Evolutionary conservation across 2,797 vertebrate genomes (phyloP).

Genomic region (Avahi laniger): DNA sequence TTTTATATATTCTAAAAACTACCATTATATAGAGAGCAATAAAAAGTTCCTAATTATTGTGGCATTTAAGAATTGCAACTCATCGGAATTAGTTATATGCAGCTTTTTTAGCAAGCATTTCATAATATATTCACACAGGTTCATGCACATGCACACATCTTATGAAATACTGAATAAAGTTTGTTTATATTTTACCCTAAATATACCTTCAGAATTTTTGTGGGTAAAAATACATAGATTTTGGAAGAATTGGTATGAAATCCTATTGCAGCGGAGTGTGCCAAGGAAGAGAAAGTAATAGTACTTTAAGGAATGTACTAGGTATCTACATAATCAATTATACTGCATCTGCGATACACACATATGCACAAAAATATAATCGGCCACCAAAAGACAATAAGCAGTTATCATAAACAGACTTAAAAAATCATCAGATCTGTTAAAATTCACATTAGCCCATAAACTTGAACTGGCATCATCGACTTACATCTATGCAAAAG

Average conservation of each 20-base stretch:
- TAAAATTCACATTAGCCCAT: background rate
- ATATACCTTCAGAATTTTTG: background rate
- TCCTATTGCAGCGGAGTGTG: background rate
- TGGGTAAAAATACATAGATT: background rate
- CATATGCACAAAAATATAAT: too few species aligned
- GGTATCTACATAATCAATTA: background rate
- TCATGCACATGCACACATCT: background rate
- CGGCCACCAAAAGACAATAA: background rate
- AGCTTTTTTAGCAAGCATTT: background rate
- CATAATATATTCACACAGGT: background rate
- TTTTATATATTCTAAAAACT: background rate
- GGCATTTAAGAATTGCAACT: background rate
- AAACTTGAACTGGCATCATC: background rate
- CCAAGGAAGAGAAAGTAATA: background rate
- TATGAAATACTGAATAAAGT: conserved; percentile 1
- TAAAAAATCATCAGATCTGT: background rate
- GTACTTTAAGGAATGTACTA: background rate
- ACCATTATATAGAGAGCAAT: background rate
- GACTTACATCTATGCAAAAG: background rate
- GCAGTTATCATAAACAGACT: background rate
- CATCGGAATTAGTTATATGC: background rate
- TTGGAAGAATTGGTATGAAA: background rate
- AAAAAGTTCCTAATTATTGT: background rate
- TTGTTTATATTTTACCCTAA: background rate
- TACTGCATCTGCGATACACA: background rate